These are phyloP conservation scores for Neolamprologus cancellatus DNA, from an alignment of 2,113 vertebrate species.

Conservation along the genomic window DNA sequence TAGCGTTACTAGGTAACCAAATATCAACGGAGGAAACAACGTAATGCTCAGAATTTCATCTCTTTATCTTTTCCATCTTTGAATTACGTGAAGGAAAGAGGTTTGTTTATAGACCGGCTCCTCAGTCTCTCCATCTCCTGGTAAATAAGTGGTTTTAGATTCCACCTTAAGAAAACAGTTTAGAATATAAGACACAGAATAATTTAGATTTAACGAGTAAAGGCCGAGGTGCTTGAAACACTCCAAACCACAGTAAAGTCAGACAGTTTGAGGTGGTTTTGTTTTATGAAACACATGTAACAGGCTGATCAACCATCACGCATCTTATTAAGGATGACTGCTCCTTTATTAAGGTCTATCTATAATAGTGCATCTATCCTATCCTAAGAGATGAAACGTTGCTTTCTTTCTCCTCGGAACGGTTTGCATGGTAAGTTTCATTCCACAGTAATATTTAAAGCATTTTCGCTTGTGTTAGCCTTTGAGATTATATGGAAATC, in stretches of 20 bases:
- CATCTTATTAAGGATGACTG: not conserved
- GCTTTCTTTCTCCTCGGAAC: not conserved
- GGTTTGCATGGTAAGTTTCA: not conserved
- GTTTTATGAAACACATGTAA: not conserved
- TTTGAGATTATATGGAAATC: not conserved
- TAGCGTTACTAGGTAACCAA: not conserved
- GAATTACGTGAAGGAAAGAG: accelerated
- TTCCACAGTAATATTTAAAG: not conserved
- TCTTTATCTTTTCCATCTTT: not conserved
- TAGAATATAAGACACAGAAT: not conserved
- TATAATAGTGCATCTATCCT: not conserved
- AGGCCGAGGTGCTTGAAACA: not conserved
- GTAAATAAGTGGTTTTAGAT: not conserved
- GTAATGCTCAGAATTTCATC: not conserved
- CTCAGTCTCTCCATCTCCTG: not conserved
- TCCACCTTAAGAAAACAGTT: not conserved
- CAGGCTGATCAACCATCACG: not conserved
- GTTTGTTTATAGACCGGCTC: accelerated
- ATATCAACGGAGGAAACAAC: not conserved
- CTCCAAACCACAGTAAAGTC: not conserved
- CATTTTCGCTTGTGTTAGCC: not conserved
- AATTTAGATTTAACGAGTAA: not conserved
- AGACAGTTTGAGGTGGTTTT: not conserved
- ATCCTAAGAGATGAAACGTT: not conserved
- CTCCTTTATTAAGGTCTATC: not conserved